Conservation (phyloP, 2,113 vertebrate species). For the Callipepla squamata region DNA sequence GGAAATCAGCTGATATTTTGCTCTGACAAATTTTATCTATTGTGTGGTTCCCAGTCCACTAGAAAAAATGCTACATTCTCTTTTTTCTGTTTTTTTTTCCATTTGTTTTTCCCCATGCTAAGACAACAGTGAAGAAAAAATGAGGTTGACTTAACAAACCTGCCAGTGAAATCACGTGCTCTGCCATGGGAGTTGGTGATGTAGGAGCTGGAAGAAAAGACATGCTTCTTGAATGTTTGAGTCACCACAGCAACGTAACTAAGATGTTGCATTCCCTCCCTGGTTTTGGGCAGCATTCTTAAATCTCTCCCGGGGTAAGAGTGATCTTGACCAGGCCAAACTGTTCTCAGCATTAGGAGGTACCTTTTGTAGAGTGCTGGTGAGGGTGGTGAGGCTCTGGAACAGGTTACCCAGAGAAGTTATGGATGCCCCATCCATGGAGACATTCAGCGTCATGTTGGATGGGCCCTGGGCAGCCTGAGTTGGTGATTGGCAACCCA, state of each 20-base stretch:
- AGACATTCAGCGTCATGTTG: no score
- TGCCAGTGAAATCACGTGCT: not conserved
- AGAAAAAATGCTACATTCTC: not conserved
- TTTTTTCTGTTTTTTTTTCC: not conserved
- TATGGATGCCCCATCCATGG: no score
- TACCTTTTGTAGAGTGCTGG: not conserved
- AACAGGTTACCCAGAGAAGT: no score
- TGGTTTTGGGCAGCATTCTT: not conserved
- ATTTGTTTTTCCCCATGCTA: not conserved
- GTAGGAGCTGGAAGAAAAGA: not conserved
- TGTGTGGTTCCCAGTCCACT: not conserved
- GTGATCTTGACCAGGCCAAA: not conserved
- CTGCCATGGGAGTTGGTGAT: not conserved
- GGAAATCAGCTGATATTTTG: not conserved
- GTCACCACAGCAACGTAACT: not conserved
- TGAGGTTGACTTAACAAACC: not conserved
- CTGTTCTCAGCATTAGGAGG: not conserved
- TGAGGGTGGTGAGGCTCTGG: no score
- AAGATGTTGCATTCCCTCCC: not conserved
- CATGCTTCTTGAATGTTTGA: not conserved
- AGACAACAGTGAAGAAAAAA: not conserved
- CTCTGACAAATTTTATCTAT: not conserved
- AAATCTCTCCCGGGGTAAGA: not conserved
- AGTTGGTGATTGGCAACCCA: no score
- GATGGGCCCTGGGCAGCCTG: no score